phyloP scores from a whole-genome alignment of 1,140 invertebrate species.

The Nasonia longicornis region DNA sequence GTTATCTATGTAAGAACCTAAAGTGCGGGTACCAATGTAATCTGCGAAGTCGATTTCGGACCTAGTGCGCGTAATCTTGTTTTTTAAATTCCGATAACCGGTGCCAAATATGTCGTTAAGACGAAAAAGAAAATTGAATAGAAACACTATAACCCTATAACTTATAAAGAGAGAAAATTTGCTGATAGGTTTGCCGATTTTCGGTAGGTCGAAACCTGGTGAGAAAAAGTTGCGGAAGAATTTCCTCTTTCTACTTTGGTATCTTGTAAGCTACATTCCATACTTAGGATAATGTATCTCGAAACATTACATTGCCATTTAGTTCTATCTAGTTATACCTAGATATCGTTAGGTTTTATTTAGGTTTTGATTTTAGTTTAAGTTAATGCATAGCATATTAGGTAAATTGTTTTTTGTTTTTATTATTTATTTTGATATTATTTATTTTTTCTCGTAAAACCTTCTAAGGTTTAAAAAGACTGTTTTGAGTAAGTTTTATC shows the following conservation, averaged over 20 bases:
- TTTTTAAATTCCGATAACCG: slow-evolving; percentile 27
- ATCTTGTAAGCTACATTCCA: background rate
- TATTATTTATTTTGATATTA: background rate
- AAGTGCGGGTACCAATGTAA: slow-evolving; percentile 31
- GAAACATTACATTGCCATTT: background rate
- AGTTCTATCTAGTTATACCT: background rate
- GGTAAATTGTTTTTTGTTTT: slow-evolving; percentile 12
- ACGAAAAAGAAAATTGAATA: background rate
- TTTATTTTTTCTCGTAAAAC: slow-evolving; percentile 2
- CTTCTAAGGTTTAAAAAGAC: slow-evolving; percentile 17
- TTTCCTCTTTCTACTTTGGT: slow-evolving; percentile 22
- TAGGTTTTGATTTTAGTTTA: slow-evolving; percentile 8
- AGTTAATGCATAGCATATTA: slow-evolving; percentile 6
- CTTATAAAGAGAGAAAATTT: slow-evolving; percentile 7
- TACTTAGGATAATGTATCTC: background rate
- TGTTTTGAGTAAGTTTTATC: slow-evolving; percentile 26
- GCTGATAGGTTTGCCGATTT: background rate
- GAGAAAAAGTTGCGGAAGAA: background rate
- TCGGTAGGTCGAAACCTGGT: background rate
- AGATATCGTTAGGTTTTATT: background rate
- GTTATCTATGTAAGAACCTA: slow-evolving; percentile 27
- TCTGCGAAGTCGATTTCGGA: slow-evolving; percentile 27
- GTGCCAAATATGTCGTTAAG: slow-evolving; percentile 41
- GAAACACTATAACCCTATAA: background rate
- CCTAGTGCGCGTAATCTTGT: slow-evolving; percentile 30